Conservation (phyloP, 2,888 invertebrate species). For the Campoletis raptor region DNA sequence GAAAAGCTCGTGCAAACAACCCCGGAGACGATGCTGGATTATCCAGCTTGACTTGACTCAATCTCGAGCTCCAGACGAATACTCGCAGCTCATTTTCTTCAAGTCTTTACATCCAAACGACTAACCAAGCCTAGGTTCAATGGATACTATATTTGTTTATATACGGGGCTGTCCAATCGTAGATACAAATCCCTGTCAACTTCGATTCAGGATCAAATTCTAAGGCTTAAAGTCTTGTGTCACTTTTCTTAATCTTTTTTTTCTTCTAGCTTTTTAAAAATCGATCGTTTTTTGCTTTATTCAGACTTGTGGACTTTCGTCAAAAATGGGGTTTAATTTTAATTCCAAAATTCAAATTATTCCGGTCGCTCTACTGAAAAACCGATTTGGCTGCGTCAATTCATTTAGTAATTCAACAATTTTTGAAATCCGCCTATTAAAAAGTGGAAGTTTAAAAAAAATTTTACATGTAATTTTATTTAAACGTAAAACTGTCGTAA, state of each 20-base stretch:
- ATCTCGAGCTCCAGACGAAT: conserved; percentile 56
- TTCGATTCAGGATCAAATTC: not conserved
- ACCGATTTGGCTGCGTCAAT: too few relatives aligned
- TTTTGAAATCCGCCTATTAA: too few relatives aligned
- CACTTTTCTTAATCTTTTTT: not conserved
- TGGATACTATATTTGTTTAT: not conserved
- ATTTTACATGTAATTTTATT: too few relatives aligned
- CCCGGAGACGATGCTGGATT: conserved; percentile 64
- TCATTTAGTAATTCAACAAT: too few relatives aligned
- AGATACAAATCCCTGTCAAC: not conserved
- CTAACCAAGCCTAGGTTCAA: conserved; percentile 11
- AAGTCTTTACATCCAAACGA: conserved; percentile 44
- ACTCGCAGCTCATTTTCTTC: conserved; percentile 51
- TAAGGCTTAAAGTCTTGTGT: not conserved
- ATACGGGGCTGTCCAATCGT: not conserved
- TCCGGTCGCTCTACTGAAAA: too few relatives aligned
- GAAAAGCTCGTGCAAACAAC: conserved; percentile 58
- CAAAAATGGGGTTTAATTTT: too few relatives aligned
- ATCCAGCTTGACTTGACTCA: conserved; percentile 66
- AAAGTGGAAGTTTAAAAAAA: too few relatives aligned
- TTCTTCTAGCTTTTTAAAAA: not conserved
- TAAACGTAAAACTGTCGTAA: too few relatives aligned
- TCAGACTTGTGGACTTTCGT: not conserved
- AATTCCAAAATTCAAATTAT: too few relatives aligned
- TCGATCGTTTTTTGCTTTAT: not conserved